Evolutionary conservation across 2,888 invertebrate genomes (phyloP), one percentile per base, ranked within the genome.

Genomic region (Cephus runcator): DNA sequence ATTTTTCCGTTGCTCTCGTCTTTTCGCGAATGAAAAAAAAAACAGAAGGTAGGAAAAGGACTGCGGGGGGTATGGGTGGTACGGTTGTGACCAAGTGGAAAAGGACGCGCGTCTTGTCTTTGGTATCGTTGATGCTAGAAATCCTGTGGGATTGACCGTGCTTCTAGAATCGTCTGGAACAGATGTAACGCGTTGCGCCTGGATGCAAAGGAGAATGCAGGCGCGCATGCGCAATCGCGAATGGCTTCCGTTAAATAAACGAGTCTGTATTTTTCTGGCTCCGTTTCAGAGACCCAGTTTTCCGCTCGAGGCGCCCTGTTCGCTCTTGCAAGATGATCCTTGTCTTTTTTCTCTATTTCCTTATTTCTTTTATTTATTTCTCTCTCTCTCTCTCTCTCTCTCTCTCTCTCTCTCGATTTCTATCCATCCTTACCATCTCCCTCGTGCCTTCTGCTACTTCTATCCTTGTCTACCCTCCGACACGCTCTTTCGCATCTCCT

Each of bases 311-410:
- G 81, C 81, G 73, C 40, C 4, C 81, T 82, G 83, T 87, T 86
- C 88, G 88, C 88, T 81, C 87, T 88, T 86, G 87, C 87, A 84
- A 84, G 83, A 85, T 85, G 84, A 83, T 85, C 85, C 80, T 81
- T 80, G 36, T 79, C 77, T 71, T 75, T 69, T 33, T 76, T n/a
- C 69, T 75, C 77, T 75, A 75, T 71, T 76, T 81, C 77, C 75
- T 69, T 75, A 73, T 40, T 73, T 34, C 69, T 35, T 76, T 73
- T 77, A 34, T 34, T 34, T 35, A 12, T 34, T 35, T 80, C 75
- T 71, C 69, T 36, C 35, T 77, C 69, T 76, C 40, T 79, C 76
- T 75, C 69, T 56, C 71, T 77, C 78, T 80, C 75, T 71, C 69
- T 36, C 35, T 80, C 75, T 71, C 69, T 36, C 35, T 4, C 75